These are phyloP conservation scores for Lanistes nyassanus DNA, from an alignment of 1,140 invertebrate genomes.

Conservation along the genomic window DNA sequence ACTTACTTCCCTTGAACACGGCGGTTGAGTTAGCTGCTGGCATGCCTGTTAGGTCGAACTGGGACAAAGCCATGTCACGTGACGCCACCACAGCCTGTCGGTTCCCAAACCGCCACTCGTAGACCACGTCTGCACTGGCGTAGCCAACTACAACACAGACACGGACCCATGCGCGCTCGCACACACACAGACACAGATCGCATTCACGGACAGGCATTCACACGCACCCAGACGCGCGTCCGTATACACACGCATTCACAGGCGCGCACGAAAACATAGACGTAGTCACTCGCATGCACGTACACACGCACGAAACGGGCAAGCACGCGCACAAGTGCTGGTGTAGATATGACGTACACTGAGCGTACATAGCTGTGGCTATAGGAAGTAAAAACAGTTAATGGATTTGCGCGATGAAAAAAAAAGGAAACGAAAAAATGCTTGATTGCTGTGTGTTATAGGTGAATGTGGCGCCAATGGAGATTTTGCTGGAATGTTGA, in stretches of 20 bases:
- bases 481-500: no score
- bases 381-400: no score
- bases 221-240: neutral
- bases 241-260: neutral
- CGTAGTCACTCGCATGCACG: constrained; percentile 1
- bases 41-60: constrained; percentile 66
- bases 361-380: no score
- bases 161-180: neutral
- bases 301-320: constrained; percentile 4
- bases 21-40: constrained; percentile 58
- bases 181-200: neutral
- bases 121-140: constrained; percentile 58
- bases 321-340: no score
- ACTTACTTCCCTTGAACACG: constrained; percentile 42
- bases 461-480: no score
- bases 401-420: no score
- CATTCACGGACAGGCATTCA: neutral
- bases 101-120: constrained; percentile 63
- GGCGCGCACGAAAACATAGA: neutral
- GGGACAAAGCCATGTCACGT: constrained; percentile 63
- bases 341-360: no score
- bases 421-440: no score
- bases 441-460: no score
- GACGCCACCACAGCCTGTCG: constrained; percentile 49
- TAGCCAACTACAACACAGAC: constrained; percentile 63